phyloP scores from a whole-genome alignment of 2,888 invertebrate genomes.

The Trilocha varians region DNA sequence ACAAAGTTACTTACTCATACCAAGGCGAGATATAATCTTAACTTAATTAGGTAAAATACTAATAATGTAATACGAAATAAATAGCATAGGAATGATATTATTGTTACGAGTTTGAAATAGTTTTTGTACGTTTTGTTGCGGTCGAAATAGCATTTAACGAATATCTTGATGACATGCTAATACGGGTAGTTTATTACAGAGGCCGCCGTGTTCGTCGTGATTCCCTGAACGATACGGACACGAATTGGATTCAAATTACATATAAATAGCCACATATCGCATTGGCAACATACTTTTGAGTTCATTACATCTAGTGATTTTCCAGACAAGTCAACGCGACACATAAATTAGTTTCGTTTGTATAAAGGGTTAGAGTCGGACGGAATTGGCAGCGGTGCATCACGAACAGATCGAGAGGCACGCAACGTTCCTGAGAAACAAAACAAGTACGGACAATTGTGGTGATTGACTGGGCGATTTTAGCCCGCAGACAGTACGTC shows the following conservation, averaged over 20 bases:
- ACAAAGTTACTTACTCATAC: neutral
- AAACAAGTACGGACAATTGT: constrained; percentile 19
- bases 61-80: too few species aligned
- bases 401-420: constrained; percentile 34
- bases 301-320: neutral
- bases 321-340: neutral
- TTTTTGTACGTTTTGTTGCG: too few species aligned
- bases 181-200: neutral
- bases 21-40: neutral
- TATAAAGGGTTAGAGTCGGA: neutral
- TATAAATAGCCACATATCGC: neutral
- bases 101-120: too few species aligned
- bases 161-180: neutral
- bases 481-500: constrained; percentile 29
- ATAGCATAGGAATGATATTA: too few species aligned
- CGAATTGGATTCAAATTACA: neutral
- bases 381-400: neutral
- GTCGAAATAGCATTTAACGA: neutral
- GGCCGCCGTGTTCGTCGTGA: neutral
- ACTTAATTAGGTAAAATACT: too few species aligned
- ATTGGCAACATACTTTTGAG: neutral
- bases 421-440: constrained; percentile 9
- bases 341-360: neutral
- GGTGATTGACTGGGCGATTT: constrained; percentile 33
- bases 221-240: neutral